A percentile compares a stretch with the other conserved stretches of the same genome.
These are phyloP conservation scores for Liodrosophila aerea DNA, from an alignment of 2,888 invertebrate genomes.

Conservation along the genomic window DNA sequence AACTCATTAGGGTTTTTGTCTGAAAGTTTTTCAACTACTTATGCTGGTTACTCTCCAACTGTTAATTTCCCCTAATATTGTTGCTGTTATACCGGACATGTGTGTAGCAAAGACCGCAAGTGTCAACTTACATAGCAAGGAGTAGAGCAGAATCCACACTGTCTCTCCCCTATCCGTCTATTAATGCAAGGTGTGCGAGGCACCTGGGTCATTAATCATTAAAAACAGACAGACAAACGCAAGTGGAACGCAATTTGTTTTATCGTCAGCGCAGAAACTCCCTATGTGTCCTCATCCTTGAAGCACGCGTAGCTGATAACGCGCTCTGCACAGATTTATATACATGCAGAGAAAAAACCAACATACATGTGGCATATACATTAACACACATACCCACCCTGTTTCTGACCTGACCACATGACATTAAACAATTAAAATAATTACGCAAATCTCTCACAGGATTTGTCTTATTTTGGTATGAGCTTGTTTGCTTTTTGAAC, in stretches of 20 bases:
- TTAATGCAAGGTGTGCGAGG: slow-evolving; percentile 32
- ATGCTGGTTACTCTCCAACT: slow-evolving; percentile 49
- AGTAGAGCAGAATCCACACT: slow-evolving; percentile 1
- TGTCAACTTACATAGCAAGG: slow-evolving; percentile 54
- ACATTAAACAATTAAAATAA: slow-evolving; percentile 79
- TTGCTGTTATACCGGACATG: slow-evolving; percentile 21
- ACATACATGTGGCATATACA: slow-evolving; percentile 13
- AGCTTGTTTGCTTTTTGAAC: slow-evolving; percentile 28
- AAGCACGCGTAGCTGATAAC: slow-evolving; percentile 31
- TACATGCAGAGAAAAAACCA: slow-evolving; percentile 14
- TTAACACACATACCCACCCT: slow-evolving; percentile 22
- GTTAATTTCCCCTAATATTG: slow-evolving; percentile 2
- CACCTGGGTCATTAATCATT: slow-evolving; percentile 68
- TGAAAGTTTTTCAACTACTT: slow-evolving; percentile 57
- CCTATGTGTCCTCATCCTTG: background rate
- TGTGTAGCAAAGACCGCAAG: slow-evolving; percentile 39
- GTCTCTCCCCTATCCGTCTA: background rate
- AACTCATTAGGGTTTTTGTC: slow-evolving; percentile 53
- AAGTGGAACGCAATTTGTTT: slow-evolving; percentile 66
- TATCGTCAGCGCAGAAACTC: slow-evolving; percentile 46
- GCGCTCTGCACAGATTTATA: slow-evolving; percentile 49
- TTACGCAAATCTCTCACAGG: slow-evolving; percentile 73
- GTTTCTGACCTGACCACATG: slow-evolving; percentile 64
- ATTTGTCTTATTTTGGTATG: slow-evolving; percentile 58
- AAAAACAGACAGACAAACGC: slow-evolving; percentile 51